Evolutionary conservation across 2,888 invertebrate genomes (phyloP), one percentile per base, ranked within the genome.

Genomic region (Caenorhabditis angaria): DNA sequence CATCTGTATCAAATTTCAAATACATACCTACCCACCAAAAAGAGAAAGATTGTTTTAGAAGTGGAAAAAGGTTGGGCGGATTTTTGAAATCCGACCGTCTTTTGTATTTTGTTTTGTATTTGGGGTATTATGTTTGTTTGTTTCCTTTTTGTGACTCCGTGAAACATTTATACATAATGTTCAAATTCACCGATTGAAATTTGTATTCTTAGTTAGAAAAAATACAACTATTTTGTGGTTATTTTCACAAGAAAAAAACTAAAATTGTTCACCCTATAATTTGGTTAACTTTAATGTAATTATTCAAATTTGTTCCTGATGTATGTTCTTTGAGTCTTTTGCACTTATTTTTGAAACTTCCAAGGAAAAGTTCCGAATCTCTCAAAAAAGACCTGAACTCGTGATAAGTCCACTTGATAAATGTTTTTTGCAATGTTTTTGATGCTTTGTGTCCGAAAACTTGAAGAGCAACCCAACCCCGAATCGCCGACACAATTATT

Each of bases 331-430:
- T n/a, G n/a, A n/a, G n/a, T n/a, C n/a, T n/a, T n/a, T n/a, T n/a
- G n/a, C n/a, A n/a, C n/a, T n/a, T n/a, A n/a, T n/a, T n/a, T n/a
- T n/a, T n/a, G 32, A 32, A 32, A 41, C 14, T 41, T 14, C 18
- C 10, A 41, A 12, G 3, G 18, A 41, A 18, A 41, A 41, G 41
- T n/a, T n/a, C n/a, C n/a, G n/a, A n/a, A 6, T 50, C n/a, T 22
- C 50, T 20, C 20, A 48, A 35, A 50, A 27, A 22, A 48, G 27
- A 20, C 51, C 51, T 63, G 62, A 61, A 51, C 64, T 64, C 57
- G 56, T 64, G 51, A 50, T 25, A 25, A 2, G 47, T 20, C 22
- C 57, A 29, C 8, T 56, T 51, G 28, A 57, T 57, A 32, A 57
- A 48, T 29, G 27, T 55, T 48, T 64, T 20, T 48, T 63, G 53